These are phyloP conservation scores for Steromphala cineraria DNA, from an alignment of 2,888 invertebrate species.

Conservation along the genomic window DNA sequence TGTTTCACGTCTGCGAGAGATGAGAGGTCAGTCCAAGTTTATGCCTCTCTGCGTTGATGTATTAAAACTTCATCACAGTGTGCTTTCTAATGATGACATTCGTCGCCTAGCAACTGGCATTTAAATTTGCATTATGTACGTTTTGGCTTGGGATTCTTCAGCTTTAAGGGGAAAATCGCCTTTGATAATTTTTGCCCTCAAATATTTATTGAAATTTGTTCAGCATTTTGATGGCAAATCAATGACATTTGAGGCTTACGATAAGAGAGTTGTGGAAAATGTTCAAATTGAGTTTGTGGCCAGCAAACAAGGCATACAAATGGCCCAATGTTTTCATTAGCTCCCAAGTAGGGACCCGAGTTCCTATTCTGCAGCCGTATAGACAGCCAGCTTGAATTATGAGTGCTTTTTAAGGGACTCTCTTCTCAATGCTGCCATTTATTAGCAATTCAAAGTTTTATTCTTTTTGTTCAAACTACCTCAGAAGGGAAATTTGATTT, in stretches of 20 bases:
- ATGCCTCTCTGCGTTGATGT: slow-evolving; percentile 22
- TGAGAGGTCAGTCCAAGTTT: slow-evolving; percentile 24
- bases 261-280: slow-evolving; percentile 20
- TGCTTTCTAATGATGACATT: neutral
- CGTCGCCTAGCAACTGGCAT: slow-evolving; percentile 23
- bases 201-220: slow-evolving; percentile 36
- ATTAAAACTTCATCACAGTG: slow-evolving; percentile 24
- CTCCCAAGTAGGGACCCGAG: slow-evolving; percentile 5
- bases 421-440: neutral
- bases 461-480: slow-evolving; percentile 2
- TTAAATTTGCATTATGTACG: slow-evolving; percentile 28
- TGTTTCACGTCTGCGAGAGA: neutral
- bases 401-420: slow-evolving; percentile 8
- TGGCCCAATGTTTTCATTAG: slow-evolving; percentile 18
- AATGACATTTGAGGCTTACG: neutral
- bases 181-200: slow-evolving; percentile 22
- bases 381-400: slow-evolving; percentile 7
- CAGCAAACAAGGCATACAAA: slow-evolving; percentile 18
- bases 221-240: slow-evolving; percentile 24
- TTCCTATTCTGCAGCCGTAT: slow-evolving; percentile 2
- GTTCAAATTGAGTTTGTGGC: slow-evolving; percentile 22
- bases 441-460: slow-evolving; percentile 10
- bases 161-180: slow-evolving; percentile 23
- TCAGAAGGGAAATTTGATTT: slow-evolving; percentile 6
- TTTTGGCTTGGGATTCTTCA: neutral